Evolutionary conservation across 2,888 invertebrate species (phyloP).

Genomic region (Drosophila yooni): DNA sequence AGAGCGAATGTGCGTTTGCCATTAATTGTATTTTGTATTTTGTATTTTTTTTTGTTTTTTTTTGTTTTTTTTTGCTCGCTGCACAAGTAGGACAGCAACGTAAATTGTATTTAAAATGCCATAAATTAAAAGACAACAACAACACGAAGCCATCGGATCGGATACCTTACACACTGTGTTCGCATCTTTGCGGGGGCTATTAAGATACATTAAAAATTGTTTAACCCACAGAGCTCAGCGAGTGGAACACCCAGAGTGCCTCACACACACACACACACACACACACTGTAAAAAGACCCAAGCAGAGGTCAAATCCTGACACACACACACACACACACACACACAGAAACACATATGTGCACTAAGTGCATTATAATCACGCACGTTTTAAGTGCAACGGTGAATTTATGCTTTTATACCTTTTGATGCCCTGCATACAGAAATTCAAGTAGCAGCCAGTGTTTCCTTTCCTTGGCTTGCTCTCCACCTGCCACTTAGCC

Average conservation of each 20-base stretch:
- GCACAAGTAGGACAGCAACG: conserved; percentile 22
- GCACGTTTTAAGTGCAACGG: conserved; percentile 49
- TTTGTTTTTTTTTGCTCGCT: background rate
- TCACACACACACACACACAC: conserved; percentile 8
- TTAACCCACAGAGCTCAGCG: conserved; percentile 43
- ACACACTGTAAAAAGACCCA: conserved; percentile 19
- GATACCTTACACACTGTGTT: conserved; percentile 9
- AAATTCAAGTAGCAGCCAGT: conserved; percentile 17
- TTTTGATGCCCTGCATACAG: conserved; percentile 21
- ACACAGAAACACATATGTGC: background rate
- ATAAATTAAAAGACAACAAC: conserved; percentile 69
- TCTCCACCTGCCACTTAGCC: background rate
- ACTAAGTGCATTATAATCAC: conserved; percentile 37
- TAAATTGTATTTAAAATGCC: conserved; percentile 77
- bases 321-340: conserved; percentile 11
- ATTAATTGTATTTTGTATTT: background rate
- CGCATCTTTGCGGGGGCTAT: conserved; percentile 42
- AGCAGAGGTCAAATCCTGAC: conserved; percentile 48
- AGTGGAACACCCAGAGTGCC: background rate
- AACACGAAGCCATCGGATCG: conserved; percentile 14
- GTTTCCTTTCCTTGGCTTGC: background rate
- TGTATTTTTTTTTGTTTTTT: no score
- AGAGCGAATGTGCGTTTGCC: background rate
- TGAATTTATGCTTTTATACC: conserved; percentile 35
- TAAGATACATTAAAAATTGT: conserved; percentile 71